Percentiles rank a stretch among this genome's conserved stretches.
Evolutionary conservation across 53 echinoderm and acorn worm genomes (phyloP).

Genomic region (Paracentrotus lividus): DNA sequence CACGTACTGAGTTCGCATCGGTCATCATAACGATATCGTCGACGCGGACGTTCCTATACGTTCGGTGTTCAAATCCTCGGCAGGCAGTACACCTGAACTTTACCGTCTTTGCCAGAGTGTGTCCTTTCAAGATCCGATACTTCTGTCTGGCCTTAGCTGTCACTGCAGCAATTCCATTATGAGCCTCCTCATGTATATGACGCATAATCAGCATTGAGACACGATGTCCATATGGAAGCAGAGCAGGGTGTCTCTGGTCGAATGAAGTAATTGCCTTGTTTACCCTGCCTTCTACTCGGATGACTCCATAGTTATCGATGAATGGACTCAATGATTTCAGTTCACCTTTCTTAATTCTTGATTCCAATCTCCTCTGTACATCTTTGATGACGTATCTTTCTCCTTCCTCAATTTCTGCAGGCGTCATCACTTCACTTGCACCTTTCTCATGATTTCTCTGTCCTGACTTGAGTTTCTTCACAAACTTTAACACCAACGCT

Average conservation of each 20-base stretch:
- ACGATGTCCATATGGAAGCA: background rate
- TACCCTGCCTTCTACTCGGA: slow-evolving; percentile 28
- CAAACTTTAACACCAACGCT: slow-evolving; percentile 9
- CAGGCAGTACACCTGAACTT: background rate
- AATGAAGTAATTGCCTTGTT: background rate
- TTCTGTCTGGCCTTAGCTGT: background rate
- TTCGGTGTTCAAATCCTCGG: background rate
- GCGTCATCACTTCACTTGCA: background rate
- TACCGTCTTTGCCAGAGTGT: background rate
- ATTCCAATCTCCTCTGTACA: background rate
- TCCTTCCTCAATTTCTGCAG: background rate
- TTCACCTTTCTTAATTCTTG: background rate
- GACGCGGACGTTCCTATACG: too few species aligned
- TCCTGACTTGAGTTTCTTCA: background rate
- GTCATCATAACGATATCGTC: slow-evolving; percentile 17
- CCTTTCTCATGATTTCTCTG: too few species aligned
- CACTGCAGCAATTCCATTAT: background rate
- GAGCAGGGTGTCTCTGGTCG: background rate
- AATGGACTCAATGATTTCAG: slow-evolving; percentile 20
- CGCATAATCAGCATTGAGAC: background rate
- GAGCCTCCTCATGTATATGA: too few species aligned
- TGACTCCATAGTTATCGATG: background rate
- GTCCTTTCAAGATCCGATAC: too few species aligned
- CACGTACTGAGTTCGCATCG: slow-evolving; percentile 62
- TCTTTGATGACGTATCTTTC: background rate